phyloP scores from a whole-genome alignment of 2,888 invertebrate species.

The Silvanus unidentatus region DNA sequence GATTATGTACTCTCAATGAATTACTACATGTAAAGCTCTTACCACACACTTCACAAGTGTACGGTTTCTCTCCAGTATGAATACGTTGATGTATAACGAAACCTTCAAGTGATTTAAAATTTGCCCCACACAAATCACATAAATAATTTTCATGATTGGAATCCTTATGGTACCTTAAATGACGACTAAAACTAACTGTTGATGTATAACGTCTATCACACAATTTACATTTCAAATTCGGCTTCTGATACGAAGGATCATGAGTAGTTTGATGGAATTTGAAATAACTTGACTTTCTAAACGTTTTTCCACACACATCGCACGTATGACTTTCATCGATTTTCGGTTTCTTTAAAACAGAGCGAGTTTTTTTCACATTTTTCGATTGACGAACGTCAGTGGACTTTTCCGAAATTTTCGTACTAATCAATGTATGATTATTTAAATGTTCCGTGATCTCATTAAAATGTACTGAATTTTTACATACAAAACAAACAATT shows the following conservation, averaged over 20 bases:
- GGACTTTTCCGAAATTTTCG: background rate
- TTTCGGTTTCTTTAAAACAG: background rate
- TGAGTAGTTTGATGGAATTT: slow-evolving; percentile 1
- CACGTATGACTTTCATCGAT: slow-evolving; percentile 27
- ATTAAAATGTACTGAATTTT: no score
- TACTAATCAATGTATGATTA: background rate
- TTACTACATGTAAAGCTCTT: slow-evolving; percentile 43
- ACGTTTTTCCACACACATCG: slow-evolving; percentile 40
- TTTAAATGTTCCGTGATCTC: no score
- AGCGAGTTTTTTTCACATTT: background rate
- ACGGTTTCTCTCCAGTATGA: slow-evolving; percentile 43
- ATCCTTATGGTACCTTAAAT: slow-evolving; percentile 9
- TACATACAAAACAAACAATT: no score
- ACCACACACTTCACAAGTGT: slow-evolving; percentile 42
- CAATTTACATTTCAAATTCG: background rate
- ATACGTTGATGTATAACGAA: slow-evolving; percentile 30
- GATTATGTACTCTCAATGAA: slow-evolving; percentile 48
- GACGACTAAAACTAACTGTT: slow-evolving; percentile 3
- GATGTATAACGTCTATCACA: background rate
- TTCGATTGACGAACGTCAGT: no score
- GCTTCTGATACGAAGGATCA: background rate
- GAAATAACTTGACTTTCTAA: slow-evolving; percentile 4
- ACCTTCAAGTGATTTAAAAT: slow-evolving; percentile 15
- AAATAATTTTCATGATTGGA: slow-evolving; percentile 9
- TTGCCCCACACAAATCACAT: slow-evolving; percentile 32